These are phyloP conservation scores for Thunnus thynnus DNA, from an alignment of 2,113 vertebrate genomes.

Conservation along the genomic window DNA sequence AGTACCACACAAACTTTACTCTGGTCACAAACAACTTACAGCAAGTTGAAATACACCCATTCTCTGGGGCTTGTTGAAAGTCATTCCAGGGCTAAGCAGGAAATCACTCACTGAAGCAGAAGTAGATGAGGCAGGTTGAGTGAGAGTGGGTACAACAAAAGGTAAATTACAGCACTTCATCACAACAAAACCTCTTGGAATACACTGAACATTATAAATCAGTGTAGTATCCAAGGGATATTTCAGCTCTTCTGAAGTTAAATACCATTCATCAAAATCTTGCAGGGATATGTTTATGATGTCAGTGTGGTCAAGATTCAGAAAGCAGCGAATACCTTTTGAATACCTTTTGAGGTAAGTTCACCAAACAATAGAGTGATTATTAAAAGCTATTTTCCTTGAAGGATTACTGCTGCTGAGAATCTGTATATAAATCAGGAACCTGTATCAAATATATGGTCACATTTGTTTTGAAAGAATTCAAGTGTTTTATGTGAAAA, in stretches of 20 bases:
- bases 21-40: neutral
- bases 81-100: slow-evolving; percentile 16
- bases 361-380: slow-evolving; percentile 9
- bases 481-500: no score
- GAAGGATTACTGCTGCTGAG: slow-evolving; percentile 23
- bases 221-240: slow-evolving; percentile 22
- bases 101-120: slow-evolving; percentile 32
- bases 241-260: slow-evolving; percentile 46
- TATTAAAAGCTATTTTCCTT: slow-evolving; percentile 18
- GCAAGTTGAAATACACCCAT: slow-evolving; percentile 12
- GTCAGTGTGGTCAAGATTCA: slow-evolving; percentile 12
- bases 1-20: slow-evolving; percentile 10
- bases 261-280: slow-evolving; percentile 52
- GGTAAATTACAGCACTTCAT: slow-evolving; percentile 61
- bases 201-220: slow-evolving; percentile 36
- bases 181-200: slow-evolving; percentile 17
- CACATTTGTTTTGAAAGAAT: no score
- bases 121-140: slow-evolving; percentile 42
- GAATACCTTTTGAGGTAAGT: neutral
- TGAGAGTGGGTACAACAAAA: slow-evolving; percentile 52
- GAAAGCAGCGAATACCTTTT: slow-evolving; percentile 21
- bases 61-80: slow-evolving; percentile 26
- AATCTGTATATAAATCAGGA: no score
- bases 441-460: no score
- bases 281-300: slow-evolving; percentile 22